Base-by-base conservation (phyloP, 2,888 invertebrate species). In the Steromphala cineraria region DNA sequence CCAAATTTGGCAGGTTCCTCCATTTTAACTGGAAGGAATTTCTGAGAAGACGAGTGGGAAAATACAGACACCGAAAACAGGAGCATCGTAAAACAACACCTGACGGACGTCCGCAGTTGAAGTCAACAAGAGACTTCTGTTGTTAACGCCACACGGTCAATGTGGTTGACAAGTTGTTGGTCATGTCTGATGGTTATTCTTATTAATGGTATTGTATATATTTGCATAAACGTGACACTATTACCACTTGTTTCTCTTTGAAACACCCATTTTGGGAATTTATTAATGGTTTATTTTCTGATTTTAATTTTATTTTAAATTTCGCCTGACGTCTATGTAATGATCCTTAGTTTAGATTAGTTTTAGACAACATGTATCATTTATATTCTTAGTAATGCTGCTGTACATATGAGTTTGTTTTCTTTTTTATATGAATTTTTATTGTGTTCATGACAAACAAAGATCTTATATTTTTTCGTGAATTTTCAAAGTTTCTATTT, bases 1-100 rank as follows among this genome's bases (percentile, higher is more conserved):
- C 76, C 53, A 7, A 76, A 36, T 40, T 76, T 76, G 24, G 55
- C 53, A 76, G 75, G 74, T 40, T 75, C 46, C 46, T 46, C 79
- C 24, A 55, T 79, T 56, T 56, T 79, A 36, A 79, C 79, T 74
- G 79, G 79, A 31, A 28, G 75, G 40, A 79, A 79, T 56, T 79
- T 75, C 17, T 79, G 56, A 79, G 56, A n/a, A n/a, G n/a, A 53
- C 19, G 75, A 74, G 19, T 36, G 75, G 55, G 55, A 13, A n/a
- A n/a, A 13, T 46, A 13, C 5, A 46, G 13, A 46, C 8, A 46
- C 46, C 46, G 46, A 46, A n/a, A n/a, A 46, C 46, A 46, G 13
- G 46, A 46, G 46, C 4, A 46, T 46, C 10, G 46, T 46, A 46
- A 46, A 8, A 7, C 31, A 36, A 71, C 10, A 10, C 71, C n/a